A percentile compares a stretch with the other conserved stretches of the same genome.
These are phyloP conservation scores for Rutilus rutilus DNA, from an alignment of 2,113 vertebrate genomes.

Conservation along the genomic window DNA sequence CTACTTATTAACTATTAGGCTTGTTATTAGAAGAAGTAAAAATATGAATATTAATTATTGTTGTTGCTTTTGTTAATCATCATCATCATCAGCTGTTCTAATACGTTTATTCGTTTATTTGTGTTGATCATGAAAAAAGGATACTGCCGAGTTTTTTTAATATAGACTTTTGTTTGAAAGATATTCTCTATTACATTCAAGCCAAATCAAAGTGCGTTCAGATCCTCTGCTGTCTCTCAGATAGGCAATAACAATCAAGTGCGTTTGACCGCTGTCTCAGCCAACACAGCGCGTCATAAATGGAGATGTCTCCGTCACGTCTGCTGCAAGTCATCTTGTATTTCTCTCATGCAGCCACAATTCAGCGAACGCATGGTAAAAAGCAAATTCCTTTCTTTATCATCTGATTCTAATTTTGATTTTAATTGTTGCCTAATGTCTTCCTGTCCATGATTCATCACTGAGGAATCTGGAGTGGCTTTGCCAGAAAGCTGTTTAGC, in stretches of 20 bases:
- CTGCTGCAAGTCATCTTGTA: slow-evolving; percentile 58
- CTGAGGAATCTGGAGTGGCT: slow-evolving; percentile 58
- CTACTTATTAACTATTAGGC: neutral
- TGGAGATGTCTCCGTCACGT: slow-evolving; percentile 55
- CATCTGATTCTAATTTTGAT: slow-evolving; percentile 71
- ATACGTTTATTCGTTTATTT: neutral
- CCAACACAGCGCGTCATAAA: slow-evolving; percentile 58
- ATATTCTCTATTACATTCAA: neutral
- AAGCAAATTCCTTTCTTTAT: slow-evolving; percentile 53
- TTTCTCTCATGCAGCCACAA: slow-evolving; percentile 52
- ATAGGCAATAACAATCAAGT: neutral
- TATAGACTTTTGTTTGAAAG: neutral
- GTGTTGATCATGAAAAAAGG: neutral
- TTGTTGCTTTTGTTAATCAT: neutral
- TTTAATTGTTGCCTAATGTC: slow-evolving; percentile 63
- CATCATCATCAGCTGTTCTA: neutral
- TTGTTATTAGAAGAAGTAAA: neutral
- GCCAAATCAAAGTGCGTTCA: neutral
- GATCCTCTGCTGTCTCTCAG: neutral
- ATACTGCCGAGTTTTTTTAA: neutral
- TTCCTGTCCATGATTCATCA: slow-evolving; percentile 65
- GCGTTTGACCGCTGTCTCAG: neutral
- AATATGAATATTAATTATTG: neutral
- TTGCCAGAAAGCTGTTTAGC: slow-evolving; percentile 56
- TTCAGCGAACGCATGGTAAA: slow-evolving; percentile 39